Conservation (phyloP, 2,797 vertebrate species). For the Rallus crepitans region DNA sequence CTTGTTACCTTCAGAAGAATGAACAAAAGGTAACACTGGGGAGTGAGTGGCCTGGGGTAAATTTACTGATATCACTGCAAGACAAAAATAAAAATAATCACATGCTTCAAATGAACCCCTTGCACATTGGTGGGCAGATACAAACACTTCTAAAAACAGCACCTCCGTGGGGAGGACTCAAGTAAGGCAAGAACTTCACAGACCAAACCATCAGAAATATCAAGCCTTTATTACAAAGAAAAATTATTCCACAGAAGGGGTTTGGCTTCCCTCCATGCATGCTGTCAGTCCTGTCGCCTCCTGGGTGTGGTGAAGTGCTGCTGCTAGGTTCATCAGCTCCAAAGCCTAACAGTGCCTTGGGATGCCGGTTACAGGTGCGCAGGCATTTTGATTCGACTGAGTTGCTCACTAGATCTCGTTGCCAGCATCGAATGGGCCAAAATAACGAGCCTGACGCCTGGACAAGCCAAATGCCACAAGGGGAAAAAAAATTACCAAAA, state of each 20-base stretch:
- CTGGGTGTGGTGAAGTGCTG: not conserved
- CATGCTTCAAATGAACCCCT: not conserved
- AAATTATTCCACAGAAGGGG: not conserved
- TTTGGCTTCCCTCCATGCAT: not conserved
- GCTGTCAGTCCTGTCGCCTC: not conserved
- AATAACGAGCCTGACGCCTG: not conserved
- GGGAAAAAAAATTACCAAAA: not conserved
- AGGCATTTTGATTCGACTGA: not conserved
- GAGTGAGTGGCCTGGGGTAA: not conserved
- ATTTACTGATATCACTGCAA: not conserved
- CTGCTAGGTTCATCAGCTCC: not conserved
- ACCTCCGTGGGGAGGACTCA: not conserved
- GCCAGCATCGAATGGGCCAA: not conserved
- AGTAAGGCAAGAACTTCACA: conserved; percentile 40
- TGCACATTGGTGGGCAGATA: not conserved
- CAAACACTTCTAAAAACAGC: not conserved
- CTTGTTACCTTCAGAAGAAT: not conserved
- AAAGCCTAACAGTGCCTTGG: no score
- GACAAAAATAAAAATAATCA: not conserved
- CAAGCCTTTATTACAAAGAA: conserved; percentile 75
- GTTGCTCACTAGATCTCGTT: not conserved
- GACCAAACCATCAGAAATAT: conserved; percentile 2
- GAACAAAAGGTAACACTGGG: not conserved
- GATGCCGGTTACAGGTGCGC: not conserved
- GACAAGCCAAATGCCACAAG: not conserved